These are phyloP conservation scores for Hydropsyche tenuis DNA, from an alignment of 1,140 invertebrate genomes.

Conservation along the genomic window DNA sequence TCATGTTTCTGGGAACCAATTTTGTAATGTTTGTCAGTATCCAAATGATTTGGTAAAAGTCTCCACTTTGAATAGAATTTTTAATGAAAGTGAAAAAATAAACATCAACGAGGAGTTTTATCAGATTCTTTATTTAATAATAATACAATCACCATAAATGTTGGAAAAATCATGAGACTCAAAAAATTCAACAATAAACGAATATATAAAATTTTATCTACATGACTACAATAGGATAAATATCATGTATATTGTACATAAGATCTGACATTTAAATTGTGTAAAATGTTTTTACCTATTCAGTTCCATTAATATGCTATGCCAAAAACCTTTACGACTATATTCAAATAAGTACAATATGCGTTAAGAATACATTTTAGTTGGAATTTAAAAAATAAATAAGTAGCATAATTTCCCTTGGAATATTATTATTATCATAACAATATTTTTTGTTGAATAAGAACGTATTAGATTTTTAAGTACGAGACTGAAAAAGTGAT, in stretches of 20 bases:
- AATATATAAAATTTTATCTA: conserved; percentile 30
- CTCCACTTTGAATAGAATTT: too few relatives aligned
- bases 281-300: conserved; percentile 11
- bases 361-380: too few relatives aligned
- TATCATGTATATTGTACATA: conserved; percentile 12
- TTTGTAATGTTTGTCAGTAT: too few relatives aligned
- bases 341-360: conserved; percentile 1
- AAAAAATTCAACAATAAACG: conserved; percentile 32
- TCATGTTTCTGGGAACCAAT: too few relatives aligned
- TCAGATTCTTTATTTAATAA: conserved; percentile 25
- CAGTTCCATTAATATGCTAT: conserved; percentile 22
- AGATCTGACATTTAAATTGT: conserved; percentile 18
- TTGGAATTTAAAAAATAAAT: too few relatives aligned
- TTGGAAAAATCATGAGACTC: conserved; percentile 23
- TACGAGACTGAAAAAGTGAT: neutral
- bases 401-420: too few relatives aligned
- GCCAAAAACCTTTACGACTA: neutral
- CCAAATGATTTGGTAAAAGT: too few relatives aligned
- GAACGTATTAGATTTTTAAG: neutral
- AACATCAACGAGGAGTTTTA: too few relatives aligned
- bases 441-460: too few relatives aligned
- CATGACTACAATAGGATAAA: conserved; percentile 15
- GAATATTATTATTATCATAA: too few relatives aligned
- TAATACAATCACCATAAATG: conserved; percentile 30
- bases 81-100: too few relatives aligned